Base-by-base conservation (phyloP, 2,888 invertebrate genomes). In the Polyommatus icarus region DNA sequence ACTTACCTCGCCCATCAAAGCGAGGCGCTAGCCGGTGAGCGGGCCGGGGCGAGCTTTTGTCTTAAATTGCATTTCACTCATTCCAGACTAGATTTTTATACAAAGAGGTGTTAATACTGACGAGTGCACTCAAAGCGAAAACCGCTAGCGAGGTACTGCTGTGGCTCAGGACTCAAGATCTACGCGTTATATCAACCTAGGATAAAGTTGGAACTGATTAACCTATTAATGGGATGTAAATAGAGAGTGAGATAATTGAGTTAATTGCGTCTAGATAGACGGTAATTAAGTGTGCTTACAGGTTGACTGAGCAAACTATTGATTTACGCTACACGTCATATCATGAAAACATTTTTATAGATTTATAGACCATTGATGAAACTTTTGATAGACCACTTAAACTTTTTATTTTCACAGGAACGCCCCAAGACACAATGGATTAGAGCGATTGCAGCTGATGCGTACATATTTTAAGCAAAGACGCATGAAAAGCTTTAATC, bases 11-110 rank as follows among this genome's bases (percentile, higher is more conserved):
- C 54, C 29, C 75, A 24, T 75, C 75, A 54, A 50, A 73, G 75
- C 75, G 75, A 40, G 46, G 54, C 75, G 50, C 50, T 54, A 73
- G 7, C 54, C 36, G 50, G 54, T 24, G 50, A 12, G 54, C 29
- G 54, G 29, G 29, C 24, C 6, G 29, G 54, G 24, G 7, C 29
- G 20, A 73, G 24, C 54, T 75, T 75, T 75, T 75, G 50, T 75
- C 46, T 75, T 54, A 50, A 75, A 75, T 54, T 24, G 50, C 75
- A 54, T 54, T 75, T 75, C 29, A 75, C 75, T 75, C 29, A 75
- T 54, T 75, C 18, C 54, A 50, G 75, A 54, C 75, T 50, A 50
- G 29, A 75, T 75, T 75, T 46, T 29, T 29, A 54, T 54, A 29
- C 12, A 50, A 29, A 75, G 29, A 15, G 75, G 46, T 73, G 24